Evolutionary conservation across 2,888 invertebrate genomes (phyloP), one percentile per base, ranked within the genome.

Genomic region (Criorhina ranunculi): DNA sequence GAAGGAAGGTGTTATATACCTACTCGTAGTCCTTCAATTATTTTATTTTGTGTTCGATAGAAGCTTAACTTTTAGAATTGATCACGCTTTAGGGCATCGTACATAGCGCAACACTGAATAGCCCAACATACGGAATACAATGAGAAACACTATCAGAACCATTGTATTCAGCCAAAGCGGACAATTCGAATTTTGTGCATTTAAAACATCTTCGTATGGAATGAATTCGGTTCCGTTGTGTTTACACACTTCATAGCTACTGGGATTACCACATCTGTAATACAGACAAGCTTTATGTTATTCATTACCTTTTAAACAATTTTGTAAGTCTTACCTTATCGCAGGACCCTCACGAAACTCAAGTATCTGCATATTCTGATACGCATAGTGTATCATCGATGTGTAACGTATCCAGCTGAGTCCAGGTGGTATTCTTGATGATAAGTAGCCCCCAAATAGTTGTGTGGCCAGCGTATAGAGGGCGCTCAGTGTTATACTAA

Each of bases 311-410:
- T n/a, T n/a, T n/a, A n/a, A n/a, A n/a, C n/a, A n/a, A n/a, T n/a
- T n/a, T n/a, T n/a, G n/a, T 1, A 59, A 60, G 29, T 6, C 42
- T 93, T 93, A 96, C 95, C 92, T 90, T 87, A 96, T 94, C 51
- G 94, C 94, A 86, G 94, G 93, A 87, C 95, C 95, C 89, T 95
- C 94, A 81, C 94, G 93, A 89, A 96, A 96, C 90, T 96, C 96
- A 49, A 96, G 93, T 87, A 95, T 95, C 91, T 96, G 95, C 95
- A 96, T 95, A 90, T 96, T 96, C 89, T 95, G 95, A 91, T 95
- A 96, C 76, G 96, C 95, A 91, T 96, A 96, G 90, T 95, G 95
- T 64, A 96, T 94, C 95, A 96, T 94, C 60, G 95, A 95, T 75
- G 95, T 93, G 89, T 95, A 95, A 87, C 95, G 93, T 91, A 95